Conservation (phyloP, 2,888 invertebrate genomes). For the Ennomos fuscantarius region DNA sequence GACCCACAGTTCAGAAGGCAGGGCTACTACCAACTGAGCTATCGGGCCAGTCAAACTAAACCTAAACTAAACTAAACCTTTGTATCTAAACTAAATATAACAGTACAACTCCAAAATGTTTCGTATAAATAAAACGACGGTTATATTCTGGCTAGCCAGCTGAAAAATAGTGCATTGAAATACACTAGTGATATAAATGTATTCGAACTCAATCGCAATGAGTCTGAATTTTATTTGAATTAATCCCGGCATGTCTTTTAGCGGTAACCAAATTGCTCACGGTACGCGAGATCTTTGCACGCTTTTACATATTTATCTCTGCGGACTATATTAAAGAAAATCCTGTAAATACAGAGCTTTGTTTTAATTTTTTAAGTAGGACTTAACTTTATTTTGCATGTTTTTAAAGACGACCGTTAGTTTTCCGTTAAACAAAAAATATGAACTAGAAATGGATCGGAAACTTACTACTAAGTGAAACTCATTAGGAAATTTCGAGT, state of each 20-base stretch:
- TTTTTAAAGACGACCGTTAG: too few relatives aligned
- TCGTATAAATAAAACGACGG: not conserved
- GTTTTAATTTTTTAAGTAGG: too few relatives aligned
- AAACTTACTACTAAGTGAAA: too few relatives aligned
- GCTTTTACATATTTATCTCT: slow-evolving; percentile 52
- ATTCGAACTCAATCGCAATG: slow-evolving; percentile 24
- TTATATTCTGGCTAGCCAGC: slow-evolving; percentile 18
- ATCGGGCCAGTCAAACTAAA: too few relatives aligned
- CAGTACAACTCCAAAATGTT: not conserved
- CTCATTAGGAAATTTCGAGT: too few relatives aligned
- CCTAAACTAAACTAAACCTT: too few relatives aligned
- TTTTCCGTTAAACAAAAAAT: too few relatives aligned
- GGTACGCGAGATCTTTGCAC: slow-evolving; percentile 41
- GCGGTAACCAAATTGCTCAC: slow-evolving; percentile 36
- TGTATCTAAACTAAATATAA: too few relatives aligned
- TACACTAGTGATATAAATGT: slow-evolving; percentile 23
- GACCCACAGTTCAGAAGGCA: too few relatives aligned
- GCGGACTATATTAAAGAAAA: slow-evolving; percentile 37
- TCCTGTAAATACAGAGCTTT: slow-evolving; percentile 3
- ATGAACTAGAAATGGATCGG: too few relatives aligned
- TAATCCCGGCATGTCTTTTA: slow-evolving; percentile 47
- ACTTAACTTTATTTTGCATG: too few relatives aligned
- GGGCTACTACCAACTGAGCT: too few relatives aligned
- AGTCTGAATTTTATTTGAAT: slow-evolving; percentile 42
- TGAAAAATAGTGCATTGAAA: slow-evolving; percentile 36